Conservation (phyloP, 2,797 vertebrate species). For the Neosilurus hyrtlii region DNA sequence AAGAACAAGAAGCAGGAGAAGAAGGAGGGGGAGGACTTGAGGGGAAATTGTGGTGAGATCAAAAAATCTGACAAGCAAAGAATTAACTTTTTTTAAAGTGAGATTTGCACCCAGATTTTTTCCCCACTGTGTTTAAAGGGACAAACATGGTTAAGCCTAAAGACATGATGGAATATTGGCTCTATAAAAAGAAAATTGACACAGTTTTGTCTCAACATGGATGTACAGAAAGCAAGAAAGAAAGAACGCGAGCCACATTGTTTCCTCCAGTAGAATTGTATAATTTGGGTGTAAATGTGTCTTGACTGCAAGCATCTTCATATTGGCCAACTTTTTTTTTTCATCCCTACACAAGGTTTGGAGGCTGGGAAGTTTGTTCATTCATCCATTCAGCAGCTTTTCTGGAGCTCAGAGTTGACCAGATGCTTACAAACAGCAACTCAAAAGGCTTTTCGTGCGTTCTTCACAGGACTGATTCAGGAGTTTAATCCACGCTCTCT, state of each 20-base stretch:
- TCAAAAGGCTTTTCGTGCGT: neutral
- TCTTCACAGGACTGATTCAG: neutral
- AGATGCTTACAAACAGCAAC: neutral
- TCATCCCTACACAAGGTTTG: neutral
- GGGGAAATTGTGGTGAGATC: conserved; percentile 67
- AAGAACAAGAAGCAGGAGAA: conserved; percentile 58
- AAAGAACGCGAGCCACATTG: neutral
- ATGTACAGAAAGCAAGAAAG: neutral
- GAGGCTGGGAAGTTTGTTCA: neutral
- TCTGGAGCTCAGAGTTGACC: conserved; percentile 31
- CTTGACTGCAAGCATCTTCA: neutral
- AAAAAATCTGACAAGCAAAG: conserved; percentile 74
- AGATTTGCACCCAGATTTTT: conserved; percentile 12
- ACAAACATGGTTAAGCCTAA: conserved; percentile 65
- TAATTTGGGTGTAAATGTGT: neutral
- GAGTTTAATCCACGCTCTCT: neutral
- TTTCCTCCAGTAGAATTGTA: neutral
- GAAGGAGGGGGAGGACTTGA: conserved; percentile 50
- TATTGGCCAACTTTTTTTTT: neutral
- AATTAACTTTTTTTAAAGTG: conserved; percentile 71
- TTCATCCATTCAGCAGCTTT: conserved; percentile 28
- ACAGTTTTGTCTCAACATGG: conserved; percentile 21
- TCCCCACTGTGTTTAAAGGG: conserved; percentile 59
- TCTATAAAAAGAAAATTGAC: conserved; percentile 61
- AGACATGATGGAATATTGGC: conserved; percentile 67